These are phyloP conservation scores for Psittacula cyanocephala DNA, from an alignment of 2,113 vertebrate species.

Conservation along the genomic window DNA sequence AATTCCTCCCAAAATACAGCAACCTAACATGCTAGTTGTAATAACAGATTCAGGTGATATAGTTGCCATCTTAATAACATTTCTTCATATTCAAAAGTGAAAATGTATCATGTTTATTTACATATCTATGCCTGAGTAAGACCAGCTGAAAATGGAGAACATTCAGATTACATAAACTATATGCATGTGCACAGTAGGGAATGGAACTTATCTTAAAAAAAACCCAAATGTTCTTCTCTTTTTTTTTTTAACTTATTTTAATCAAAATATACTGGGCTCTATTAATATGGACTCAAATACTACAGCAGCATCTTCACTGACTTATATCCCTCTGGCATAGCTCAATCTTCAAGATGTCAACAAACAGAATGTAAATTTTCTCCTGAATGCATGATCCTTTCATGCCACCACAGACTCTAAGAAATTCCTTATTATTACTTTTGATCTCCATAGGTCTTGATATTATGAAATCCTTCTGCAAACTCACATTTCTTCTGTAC, in stretches of 20 bases:
- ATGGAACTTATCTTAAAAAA: neutral
- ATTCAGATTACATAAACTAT: neutral
- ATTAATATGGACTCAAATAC: neutral
- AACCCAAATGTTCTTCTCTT: neutral
- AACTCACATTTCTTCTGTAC: constrained; percentile 24
- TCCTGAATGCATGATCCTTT: neutral
- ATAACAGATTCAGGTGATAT: neutral
- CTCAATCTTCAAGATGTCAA: constrained; percentile 35
- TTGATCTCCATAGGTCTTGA: constrained; percentile 27
- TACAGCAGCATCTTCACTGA: constrained; percentile 14
- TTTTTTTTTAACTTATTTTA: neutral
- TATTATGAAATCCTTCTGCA: constrained; percentile 49
- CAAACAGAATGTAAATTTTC: constrained; percentile 48
- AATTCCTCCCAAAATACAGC: neutral
- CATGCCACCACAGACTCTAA: constrained; percentile 18
- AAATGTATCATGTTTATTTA: neutral
- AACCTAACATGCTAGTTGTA: neutral
- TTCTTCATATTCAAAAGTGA: neutral
- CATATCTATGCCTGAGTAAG: neutral
- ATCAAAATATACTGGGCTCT: neutral
- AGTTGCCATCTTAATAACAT: neutral
- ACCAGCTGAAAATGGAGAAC: neutral
- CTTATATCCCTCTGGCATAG: constrained; percentile 50
- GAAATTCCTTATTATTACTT: constrained; percentile 48
- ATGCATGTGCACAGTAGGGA: neutral